Percentiles rank a stretch among this genome's conserved stretches.
Conservation (phyloP, 2,888 invertebrate genomes). For the Pterostichus madidus region DNA sequence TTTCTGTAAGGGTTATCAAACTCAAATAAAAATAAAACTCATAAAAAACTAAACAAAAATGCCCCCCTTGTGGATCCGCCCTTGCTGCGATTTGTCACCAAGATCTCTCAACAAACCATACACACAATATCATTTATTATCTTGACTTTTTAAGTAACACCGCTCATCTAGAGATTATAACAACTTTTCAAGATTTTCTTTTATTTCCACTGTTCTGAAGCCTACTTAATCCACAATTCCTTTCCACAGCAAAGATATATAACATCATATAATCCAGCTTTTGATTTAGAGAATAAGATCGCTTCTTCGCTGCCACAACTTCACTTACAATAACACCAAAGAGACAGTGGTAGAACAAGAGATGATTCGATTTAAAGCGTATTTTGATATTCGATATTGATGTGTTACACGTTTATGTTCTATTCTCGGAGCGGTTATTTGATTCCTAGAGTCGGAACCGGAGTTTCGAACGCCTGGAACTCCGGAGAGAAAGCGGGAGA, state of each 20-base stretch:
- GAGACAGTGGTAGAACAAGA: slow-evolving; percentile 6
- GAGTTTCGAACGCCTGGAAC: neutral
- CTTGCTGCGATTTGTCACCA: no score
- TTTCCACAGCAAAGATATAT: neutral
- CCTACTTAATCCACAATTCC: slow-evolving; percentile 2
- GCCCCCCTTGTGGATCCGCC: no score
- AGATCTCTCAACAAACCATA: neutral
- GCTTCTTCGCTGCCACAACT: neutral
- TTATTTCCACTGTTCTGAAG: slow-evolving; percentile 4
- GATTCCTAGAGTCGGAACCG: neutral
- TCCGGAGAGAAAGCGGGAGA: neutral
- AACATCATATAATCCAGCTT: neutral
- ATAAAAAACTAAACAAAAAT: no score
- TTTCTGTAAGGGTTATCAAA: no score
- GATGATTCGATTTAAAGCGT: slow-evolving; percentile 37
- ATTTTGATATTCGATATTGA: slow-evolving; percentile 42
- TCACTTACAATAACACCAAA: neutral
- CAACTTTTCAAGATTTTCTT: slow-evolving; percentile 1
- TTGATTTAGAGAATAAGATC: neutral
- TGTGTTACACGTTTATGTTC: slow-evolving; percentile 14
- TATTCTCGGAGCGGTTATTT: slow-evolving; percentile 20
- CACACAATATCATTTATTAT: neutral
- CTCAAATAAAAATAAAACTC: no score
- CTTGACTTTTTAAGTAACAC: neutral
- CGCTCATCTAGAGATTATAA: slow-evolving; percentile 1